Conservation (phyloP, 2,797 vertebrate genomes). For the Echeneis naucrates region DNA sequence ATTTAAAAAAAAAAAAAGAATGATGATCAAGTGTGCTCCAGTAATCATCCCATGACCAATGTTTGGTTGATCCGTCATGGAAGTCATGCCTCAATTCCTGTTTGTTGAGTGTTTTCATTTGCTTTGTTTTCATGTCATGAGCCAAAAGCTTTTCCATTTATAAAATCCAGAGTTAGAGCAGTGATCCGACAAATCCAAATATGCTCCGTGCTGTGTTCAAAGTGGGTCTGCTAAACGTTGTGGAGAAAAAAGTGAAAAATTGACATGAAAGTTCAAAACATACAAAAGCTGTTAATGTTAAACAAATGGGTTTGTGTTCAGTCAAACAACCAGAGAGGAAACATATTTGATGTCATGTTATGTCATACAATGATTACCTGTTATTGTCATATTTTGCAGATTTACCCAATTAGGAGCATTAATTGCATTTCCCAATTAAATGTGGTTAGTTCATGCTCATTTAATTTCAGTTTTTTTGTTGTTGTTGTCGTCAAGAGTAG, state of each 20-base stretch:
- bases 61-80: slow-evolving; percentile 1
- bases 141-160: slow-evolving; percentile 12
- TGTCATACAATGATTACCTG: neutral
- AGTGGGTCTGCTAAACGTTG: slow-evolving; percentile 25
- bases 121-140: slow-evolving; percentile 22
- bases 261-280: slow-evolving; percentile 10
- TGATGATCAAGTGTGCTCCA: neutral
- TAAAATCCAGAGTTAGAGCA: slow-evolving; percentile 19
- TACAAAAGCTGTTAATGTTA: neutral
- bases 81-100: slow-evolving; percentile 32
- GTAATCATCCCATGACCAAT: slow-evolving; percentile 5
- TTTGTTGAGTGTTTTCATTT: slow-evolving; percentile 24
- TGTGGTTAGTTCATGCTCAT: neutral
- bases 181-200: slow-evolving; percentile 18
- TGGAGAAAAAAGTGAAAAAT: slow-evolving; percentile 2
- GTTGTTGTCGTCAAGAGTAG: neutral
- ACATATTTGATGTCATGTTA: neutral
- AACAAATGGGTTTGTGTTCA: slow-evolving; percentile 18
- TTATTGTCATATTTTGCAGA: neutral
- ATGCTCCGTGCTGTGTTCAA: slow-evolving; percentile 13
- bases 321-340: neutral
- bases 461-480: neutral
- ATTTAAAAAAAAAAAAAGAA: neutral
- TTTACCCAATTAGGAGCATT: too few species aligned
- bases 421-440: too few species aligned